Conservation (phyloP, 1,140 invertebrate genomes). For the Ceratosolen solmsi region DNA sequence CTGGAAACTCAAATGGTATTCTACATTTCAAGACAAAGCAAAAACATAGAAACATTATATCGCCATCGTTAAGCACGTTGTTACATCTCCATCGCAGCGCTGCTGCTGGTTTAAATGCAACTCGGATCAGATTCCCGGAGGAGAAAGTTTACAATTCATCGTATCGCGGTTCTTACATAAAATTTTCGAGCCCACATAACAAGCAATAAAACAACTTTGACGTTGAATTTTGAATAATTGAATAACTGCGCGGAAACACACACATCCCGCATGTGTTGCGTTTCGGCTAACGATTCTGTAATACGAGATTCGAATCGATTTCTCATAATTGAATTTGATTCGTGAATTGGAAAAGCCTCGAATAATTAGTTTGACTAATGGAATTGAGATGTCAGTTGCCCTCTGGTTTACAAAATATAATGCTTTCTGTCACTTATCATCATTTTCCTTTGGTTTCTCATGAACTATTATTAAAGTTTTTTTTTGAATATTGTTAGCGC, state of each 20-base stretch:
- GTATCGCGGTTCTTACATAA: background rate
- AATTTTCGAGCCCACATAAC: conserved; percentile 21
- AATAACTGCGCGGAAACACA: background rate
- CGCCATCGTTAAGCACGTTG: too few species aligned
- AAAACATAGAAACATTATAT: too few species aligned
- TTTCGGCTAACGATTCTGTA: background rate
- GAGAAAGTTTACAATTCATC: background rate
- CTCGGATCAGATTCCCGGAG: background rate
- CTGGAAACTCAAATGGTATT: too few species aligned
- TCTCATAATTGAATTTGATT: background rate
- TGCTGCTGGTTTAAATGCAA: background rate
- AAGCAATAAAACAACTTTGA: background rate
- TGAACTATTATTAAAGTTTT: too few species aligned
- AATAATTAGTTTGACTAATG: background rate
- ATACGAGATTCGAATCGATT: conserved; percentile 26
- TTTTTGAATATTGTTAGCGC: background rate
- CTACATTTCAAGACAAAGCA: too few species aligned
- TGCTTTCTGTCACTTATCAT: background rate
- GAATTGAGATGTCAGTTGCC: background rate
- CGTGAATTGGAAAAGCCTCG: background rate
- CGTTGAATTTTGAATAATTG: background rate
- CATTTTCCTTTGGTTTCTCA: too few species aligned
- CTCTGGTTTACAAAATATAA: background rate
- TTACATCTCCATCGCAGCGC: too few species aligned
- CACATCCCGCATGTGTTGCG: background rate